Base-by-base conservation (phyloP, 2,797 vertebrate genomes). In the Notolabrus celidotus region DNA sequence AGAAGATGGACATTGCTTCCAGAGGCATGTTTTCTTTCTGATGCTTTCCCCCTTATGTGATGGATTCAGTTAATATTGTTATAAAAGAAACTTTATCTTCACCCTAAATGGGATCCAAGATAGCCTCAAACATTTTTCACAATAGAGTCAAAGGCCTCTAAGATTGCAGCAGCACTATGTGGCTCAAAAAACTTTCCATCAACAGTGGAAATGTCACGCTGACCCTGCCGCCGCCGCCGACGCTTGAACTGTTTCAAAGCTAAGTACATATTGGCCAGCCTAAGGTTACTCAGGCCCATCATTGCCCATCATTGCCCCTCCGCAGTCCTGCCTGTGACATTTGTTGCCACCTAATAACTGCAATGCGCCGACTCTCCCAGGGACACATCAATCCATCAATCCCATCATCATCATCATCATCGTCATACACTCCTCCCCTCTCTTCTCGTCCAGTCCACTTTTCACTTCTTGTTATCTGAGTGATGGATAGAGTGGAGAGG, bases 391-490 rank as follows among this genome's bases (percentile, higher is more conserved):
- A 77, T 90, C 90, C 83, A 86, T 89, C 86, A 83, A 61, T 80
- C 83, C 76, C 73, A 75, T 82, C 86, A 73, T 87, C 86, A 75
- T 87, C 86, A 75, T 60, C n/a, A 22, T 47, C 12, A 25, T 47
- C 22, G 22, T 47, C 22, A 25, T 47, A 54, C 78, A 71, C 71
- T 66, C 67, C 74, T 67, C 63, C 60, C 51, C n/a, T 68, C 41
- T 36, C 71, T 80, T 58, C 71, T 34, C 7, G 55, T 83, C 74
- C 83, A 74, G 74, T 85, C 79, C 23, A 19, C 85, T 82, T 86
- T 89, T 89, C 86, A 84, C 86, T 89, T 88, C 79, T 77, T 82
- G 85, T 90, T 90, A 89, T 79, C 73, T 74, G 84, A 91, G 79
- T 91, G 89, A 92, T 82, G 83, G 89, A 83, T 88, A 71, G 78